Evolutionary conservation across 2,888 invertebrate genomes (phyloP).

Genomic region (Callyntrura guangdongensis): DNA sequence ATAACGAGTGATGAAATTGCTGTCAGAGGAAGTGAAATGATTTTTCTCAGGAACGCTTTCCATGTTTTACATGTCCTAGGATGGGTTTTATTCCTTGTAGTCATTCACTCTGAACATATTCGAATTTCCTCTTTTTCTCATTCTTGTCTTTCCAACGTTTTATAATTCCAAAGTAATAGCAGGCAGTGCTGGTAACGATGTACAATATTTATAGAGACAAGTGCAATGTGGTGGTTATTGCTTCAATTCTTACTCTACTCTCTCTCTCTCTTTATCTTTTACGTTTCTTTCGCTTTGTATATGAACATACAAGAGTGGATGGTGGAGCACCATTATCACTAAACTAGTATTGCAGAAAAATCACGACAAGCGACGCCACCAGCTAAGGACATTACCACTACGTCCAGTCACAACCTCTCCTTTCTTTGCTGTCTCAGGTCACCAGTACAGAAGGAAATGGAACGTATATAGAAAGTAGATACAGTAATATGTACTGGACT

Average conservation of each 20-base stretch:
- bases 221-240: conserved; percentile 46
- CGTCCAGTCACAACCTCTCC: neutral
- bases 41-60: conserved; percentile 45
- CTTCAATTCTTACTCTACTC: conserved; percentile 20
- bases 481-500: neutral
- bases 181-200: neutral
- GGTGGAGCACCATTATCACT: neutral
- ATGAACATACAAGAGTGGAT: neutral
- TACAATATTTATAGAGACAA: neutral
- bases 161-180: neutral
- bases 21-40: conserved; percentile 81
- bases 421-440: neutral
- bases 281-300: neutral
- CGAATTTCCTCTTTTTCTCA: conserved; percentile 44
- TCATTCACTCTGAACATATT: conserved; percentile 57
- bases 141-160: conserved; percentile 6
- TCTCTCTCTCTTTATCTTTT: conserved; percentile 2
- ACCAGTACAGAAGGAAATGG: neutral
- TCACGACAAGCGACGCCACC: neutral
- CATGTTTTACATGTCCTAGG: conserved; percentile 69
- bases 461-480: neutral
- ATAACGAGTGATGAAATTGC: conserved; percentile 85
- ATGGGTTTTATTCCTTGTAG: conserved; percentile 65
- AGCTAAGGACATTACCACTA: conserved; percentile 16
- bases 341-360: neutral